A percentile compares a stretch with the other conserved stretches of the same genome.
Evolutionary conservation across 2,888 invertebrate genomes (phyloP).

Genomic region (Sphaeridia pumilis): DNA sequence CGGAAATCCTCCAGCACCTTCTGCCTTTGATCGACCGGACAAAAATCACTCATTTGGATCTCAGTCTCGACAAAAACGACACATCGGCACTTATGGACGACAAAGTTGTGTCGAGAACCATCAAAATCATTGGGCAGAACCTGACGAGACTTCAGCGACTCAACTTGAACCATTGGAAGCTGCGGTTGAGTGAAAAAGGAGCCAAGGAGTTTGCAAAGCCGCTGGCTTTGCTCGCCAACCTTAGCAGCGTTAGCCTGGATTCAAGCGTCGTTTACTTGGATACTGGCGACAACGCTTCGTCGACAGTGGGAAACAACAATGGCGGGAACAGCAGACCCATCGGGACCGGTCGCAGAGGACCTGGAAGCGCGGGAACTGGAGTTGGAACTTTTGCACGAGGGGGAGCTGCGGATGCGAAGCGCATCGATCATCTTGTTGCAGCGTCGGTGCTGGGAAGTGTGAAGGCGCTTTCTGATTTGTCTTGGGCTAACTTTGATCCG

Average conservation of each 20-base stretch:
- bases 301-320: background rate
- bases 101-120: slow-evolving; percentile 23
- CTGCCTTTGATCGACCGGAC: slow-evolving; percentile 25
- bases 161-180: slow-evolving; percentile 28
- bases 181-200: slow-evolving; percentile 26
- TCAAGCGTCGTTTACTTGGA: slow-evolving; percentile 18
- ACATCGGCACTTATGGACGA: slow-evolving; percentile 24
- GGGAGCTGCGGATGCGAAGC: slow-evolving; percentile 7
- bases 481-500: slow-evolving; percentile 29
- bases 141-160: slow-evolving; percentile 30
- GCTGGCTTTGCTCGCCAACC: slow-evolving; percentile 15
- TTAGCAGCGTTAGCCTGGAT: slow-evolving; percentile 26
- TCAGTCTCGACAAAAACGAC: slow-evolving; percentile 30
- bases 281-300: slow-evolving; percentile 22
- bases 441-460: slow-evolving; percentile 22
- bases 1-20: slow-evolving; percentile 25
- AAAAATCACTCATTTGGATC: slow-evolving; percentile 32
- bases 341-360: background rate
- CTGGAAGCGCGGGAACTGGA: background rate
- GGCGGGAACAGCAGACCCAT: background rate
- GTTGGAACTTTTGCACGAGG: background rate
- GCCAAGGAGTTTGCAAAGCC: slow-evolving; percentile 26
- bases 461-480: slow-evolving; percentile 29
- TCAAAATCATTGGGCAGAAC: slow-evolving; percentile 28
- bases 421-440: slow-evolving; percentile 25